Evolutionary conservation across 2,797 vertebrate genomes (phyloP), one percentile per base, ranked within the genome.

Genomic region (Spinibarbus caldwelli): DNA sequence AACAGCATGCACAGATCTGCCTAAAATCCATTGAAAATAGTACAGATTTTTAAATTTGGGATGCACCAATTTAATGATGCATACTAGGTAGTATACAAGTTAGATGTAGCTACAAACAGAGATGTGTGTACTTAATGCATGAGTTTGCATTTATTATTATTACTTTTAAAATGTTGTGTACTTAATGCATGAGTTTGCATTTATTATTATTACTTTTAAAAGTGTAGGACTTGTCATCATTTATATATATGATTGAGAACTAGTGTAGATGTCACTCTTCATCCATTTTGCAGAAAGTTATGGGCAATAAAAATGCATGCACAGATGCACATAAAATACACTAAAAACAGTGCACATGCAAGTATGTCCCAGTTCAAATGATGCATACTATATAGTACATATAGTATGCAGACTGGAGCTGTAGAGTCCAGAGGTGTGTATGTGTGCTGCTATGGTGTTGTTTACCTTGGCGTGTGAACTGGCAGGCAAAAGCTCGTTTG

Each of bases 401-500:
- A 31, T 11, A 6, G 17, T 31, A 29, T 19, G 43, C 71, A 34
- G 26, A 4, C 29, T 64, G 26, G 26, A 23, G 21, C 52, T 54
- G 7, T 52, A 52, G 49, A 31, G 45, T 49, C 2, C 11, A 49
- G 47, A 31, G 43, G 45, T 34, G 17, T 72, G 41, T 75, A 6
- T n/a, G n/a, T n/a, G n/a, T n/a, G n/a, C n/a, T n/a, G n/a, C n/a
- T n/a, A n/a, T 75, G 19, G 21, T 36, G 10, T 15, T 29, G n/a
- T 72, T 41, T 78, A 98, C 98, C 97, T 95, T 93, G 93, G 0
- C 96, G 95, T 47, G 90, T 95, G 92, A 96, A 97, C 90, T 99
- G 96, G 89, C 98, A 99, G 88, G 97, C 92, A 0, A 94, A 98
- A 87, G 96, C 97, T 78, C 96, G 94, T 12, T 94, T 96, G 52